phyloP scores from a whole-genome alignment of 2,797 vertebrate genomes.

The Ptychadena robeensis region DNA sequence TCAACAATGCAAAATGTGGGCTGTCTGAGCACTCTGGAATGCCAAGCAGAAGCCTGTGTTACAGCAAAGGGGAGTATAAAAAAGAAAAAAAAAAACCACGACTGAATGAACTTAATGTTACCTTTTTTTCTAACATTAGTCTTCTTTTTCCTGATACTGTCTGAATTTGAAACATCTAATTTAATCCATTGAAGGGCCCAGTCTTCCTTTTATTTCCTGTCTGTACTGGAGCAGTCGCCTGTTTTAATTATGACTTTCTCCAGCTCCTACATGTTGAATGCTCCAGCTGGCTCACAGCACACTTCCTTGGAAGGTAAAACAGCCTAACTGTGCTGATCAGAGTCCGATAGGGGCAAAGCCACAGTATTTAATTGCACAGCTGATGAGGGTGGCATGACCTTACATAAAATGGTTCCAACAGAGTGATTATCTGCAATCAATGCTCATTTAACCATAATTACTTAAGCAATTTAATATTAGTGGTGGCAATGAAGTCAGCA shows the following conservation, averaged over 20 bases:
- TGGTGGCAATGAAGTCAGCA: not conserved
- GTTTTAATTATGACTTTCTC: conserved; percentile 95
- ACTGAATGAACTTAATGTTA: conserved; percentile 98
- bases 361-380: conserved; percentile 78
- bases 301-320: conserved; percentile 83
- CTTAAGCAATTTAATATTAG: not conserved
- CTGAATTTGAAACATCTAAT: conserved; percentile 93
- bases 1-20: conserved; percentile 52
- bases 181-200: conserved; percentile 94
- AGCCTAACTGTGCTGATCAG: conserved; percentile 79
- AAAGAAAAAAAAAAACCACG: conserved; percentile 59
- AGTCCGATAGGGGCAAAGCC: conserved; percentile 81
- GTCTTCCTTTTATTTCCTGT: conserved; percentile 98
- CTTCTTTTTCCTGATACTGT: conserved; percentile 91
- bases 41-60: conserved; percentile 78
- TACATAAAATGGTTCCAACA: conserved; percentile 50
- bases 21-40: conserved; percentile 62
- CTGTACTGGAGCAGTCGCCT: conserved; percentile 92
- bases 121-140: conserved; percentile 83
- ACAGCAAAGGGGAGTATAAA: conserved; percentile 68
- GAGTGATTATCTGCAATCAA: conserved; percentile 66
- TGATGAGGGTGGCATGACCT: conserved; percentile 73
- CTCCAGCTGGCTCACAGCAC: conserved; percentile 81
- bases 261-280: conserved; percentile 80
- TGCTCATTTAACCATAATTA: conserved; percentile 56